These are phyloP conservation scores for Neopipo cinnamomea DNA, from an alignment of 2,113 vertebrate genomes.

Conservation along the genomic window DNA sequence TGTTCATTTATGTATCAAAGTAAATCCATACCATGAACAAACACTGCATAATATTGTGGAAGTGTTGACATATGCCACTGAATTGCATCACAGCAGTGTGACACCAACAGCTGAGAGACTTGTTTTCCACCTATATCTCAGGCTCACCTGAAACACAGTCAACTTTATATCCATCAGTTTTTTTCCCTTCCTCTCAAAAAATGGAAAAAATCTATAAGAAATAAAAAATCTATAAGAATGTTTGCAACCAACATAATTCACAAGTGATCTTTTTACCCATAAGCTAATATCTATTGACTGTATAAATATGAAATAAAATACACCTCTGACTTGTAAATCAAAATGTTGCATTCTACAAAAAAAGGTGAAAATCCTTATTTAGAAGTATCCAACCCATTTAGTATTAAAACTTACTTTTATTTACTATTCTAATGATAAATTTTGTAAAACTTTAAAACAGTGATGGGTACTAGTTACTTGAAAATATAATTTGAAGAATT, in stretches of 20 bases:
- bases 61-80: background rate
- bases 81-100: background rate
- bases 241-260: background rate
- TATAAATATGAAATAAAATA: background rate
- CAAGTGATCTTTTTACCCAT: background rate
- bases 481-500: background rate
- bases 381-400: background rate
- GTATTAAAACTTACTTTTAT: background rate
- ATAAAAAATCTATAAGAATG: background rate
- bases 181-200: background rate
- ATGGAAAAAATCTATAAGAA: background rate
- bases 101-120: background rate
- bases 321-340: background rate
- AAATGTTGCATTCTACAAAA: background rate
- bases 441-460: background rate
- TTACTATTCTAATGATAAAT: background rate
- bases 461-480: background rate
- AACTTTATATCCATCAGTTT: background rate
- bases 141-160: background rate
- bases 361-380: background rate
- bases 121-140: background rate
- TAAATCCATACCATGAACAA: background rate
- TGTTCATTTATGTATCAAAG: rapidly evolving
- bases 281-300: background rate
- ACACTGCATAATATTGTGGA: background rate